Percentiles rank a stretch among this genome's conserved stretches.
Conservation (phyloP, 1,140 invertebrate genomes). For the Heliothis subflexa region DNA sequence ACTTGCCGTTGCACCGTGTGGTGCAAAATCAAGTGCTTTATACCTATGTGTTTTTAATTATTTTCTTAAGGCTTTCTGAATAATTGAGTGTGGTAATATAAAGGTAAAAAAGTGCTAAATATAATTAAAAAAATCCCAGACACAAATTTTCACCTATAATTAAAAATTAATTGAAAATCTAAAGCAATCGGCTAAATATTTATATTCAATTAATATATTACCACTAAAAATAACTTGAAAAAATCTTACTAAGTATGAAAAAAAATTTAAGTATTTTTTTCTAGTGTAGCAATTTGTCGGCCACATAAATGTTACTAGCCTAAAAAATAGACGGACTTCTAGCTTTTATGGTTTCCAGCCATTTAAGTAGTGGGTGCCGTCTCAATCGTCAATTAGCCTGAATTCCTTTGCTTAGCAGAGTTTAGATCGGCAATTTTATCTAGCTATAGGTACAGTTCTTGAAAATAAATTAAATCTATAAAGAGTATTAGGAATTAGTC, state of each 20-base stretch:
- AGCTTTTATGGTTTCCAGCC: neutral
- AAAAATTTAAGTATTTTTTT: too few relatives aligned
- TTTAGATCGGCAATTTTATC: neutral
- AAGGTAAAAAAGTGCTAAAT: too few relatives aligned
- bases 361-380: constrained; percentile 4
- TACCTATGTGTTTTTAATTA: constrained; percentile 20
- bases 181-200: too few relatives aligned
- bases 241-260: too few relatives aligned
- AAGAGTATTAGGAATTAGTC: too few relatives aligned
- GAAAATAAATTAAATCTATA: neutral
- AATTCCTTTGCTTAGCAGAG: neutral
- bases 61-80: neutral
- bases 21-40: constrained; percentile 37
- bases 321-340: neutral
- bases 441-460: neutral
- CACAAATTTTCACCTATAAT: too few relatives aligned
- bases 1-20: constrained; percentile 56
- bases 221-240: too few relatives aligned
- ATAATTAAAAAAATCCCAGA: too few relatives aligned
- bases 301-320: too few relatives aligned
- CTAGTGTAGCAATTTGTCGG: too few relatives aligned
- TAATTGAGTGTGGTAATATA: neutral
- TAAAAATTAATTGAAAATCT: too few relatives aligned
- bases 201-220: too few relatives aligned
- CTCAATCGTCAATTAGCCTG: constrained; percentile 14